phyloP scores from a whole-genome alignment of 2,797 vertebrate genomes.

The Sebastes umbrosus region DNA sequence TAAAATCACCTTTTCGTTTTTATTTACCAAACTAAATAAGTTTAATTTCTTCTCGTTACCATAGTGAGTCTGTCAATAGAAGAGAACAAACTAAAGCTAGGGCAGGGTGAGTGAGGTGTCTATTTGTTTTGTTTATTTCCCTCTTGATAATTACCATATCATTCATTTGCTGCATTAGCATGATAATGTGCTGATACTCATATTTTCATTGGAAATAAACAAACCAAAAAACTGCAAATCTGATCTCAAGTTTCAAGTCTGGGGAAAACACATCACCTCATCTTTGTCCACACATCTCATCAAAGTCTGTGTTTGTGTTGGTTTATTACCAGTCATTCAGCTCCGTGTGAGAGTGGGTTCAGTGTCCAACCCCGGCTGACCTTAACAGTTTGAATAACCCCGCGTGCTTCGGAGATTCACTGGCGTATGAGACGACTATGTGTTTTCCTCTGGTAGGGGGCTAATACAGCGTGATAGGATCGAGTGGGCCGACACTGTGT shows the following conservation, averaged over 20 bases:
- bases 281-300: not conserved
- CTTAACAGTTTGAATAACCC: conserved; percentile 58
- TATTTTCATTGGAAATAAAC: not conserved
- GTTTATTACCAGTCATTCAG: not conserved
- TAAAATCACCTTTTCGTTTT: not conserved
- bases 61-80: not conserved
- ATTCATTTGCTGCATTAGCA: not conserved
- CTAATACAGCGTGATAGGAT: conserved; percentile 59
- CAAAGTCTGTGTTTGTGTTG: not conserved
- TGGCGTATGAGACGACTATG: conserved; percentile 47
- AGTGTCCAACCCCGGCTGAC: conserved; percentile 20
- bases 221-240: not conserved
- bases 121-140: not conserved
- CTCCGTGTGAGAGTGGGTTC: conserved; percentile 2
- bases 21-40: not conserved
- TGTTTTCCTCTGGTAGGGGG: conserved; percentile 50
- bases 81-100: not conserved
- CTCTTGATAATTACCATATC: not conserved
- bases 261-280: not conserved
- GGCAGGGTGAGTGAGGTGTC: not conserved
- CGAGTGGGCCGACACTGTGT: conserved; percentile 26
- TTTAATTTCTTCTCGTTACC: not conserved
- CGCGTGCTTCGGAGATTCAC: conserved; percentile 18
- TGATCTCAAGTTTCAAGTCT: not conserved
- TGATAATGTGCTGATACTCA: not conserved